Evolutionary conservation across 2,113 vertebrate genomes (phyloP).

Genomic region (Colossoma macropomum): DNA sequence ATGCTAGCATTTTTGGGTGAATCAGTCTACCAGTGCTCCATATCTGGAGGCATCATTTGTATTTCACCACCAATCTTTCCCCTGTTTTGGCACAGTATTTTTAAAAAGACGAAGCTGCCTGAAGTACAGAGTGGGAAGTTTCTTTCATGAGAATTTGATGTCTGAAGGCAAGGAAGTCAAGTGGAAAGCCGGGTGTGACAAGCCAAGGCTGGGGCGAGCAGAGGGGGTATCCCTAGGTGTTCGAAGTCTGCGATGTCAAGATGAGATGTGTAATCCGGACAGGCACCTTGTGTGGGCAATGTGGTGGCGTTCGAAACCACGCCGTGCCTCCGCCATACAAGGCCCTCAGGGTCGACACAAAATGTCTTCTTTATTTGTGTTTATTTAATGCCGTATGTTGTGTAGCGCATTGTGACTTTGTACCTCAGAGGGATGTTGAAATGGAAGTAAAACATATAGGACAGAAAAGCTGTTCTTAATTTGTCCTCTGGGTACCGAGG

Average conservation of each 20-base stretch:
- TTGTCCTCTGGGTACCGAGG: background rate
- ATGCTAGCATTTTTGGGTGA: background rate
- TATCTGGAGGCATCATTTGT: background rate
- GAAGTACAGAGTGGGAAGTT: background rate
- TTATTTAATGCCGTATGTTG: slow-evolving; percentile 3
- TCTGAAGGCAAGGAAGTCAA: slow-evolving; percentile 45
- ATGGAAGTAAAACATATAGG: background rate
- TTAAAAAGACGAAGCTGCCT: background rate
- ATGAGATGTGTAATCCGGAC: slow-evolving; percentile 25
- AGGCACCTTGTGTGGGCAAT: slow-evolving; percentile 33
- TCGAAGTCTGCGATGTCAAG: slow-evolving; percentile 21
- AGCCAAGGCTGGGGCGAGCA: slow-evolving; percentile 6
- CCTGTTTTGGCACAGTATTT: background rate
- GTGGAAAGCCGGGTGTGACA: slow-evolving; percentile 40
- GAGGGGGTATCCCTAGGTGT: slow-evolving; percentile 40
- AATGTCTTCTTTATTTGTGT: slow-evolving; percentile 5
- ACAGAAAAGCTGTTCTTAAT: background rate
- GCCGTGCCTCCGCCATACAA: background rate
- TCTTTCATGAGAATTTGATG: slow-evolving; percentile 24
- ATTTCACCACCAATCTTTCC: background rate
- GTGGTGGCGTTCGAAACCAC: background rate
- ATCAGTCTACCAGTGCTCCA: background rate
- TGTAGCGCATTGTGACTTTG: background rate
- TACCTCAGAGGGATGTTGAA: background rate
- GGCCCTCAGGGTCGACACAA: background rate